Percentiles rank a stretch among this genome's conserved stretches.
These are phyloP conservation scores for Lepidochrysops patricia DNA, from an alignment of 2,888 invertebrate species.

Conservation along the genomic window DNA sequence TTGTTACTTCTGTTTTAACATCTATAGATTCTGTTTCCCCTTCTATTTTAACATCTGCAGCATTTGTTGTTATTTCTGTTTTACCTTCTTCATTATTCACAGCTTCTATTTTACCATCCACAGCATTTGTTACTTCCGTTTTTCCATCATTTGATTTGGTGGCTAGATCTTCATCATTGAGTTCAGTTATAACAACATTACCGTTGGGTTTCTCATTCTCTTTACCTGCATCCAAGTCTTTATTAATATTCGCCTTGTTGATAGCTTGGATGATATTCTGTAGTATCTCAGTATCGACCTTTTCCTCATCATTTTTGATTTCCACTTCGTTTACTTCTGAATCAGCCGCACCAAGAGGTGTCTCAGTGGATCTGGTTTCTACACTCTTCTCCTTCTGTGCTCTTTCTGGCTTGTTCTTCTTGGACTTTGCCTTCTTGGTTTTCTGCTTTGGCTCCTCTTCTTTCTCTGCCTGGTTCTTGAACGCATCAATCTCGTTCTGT, in stretches of 20 bases:
- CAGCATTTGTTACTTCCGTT: not conserved
- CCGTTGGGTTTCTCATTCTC: conserved; percentile 26
- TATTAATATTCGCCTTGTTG: conserved; percentile 47
- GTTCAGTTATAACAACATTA: conserved; percentile 20
- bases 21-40: not conserved
- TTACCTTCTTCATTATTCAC: not conserved
- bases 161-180: conserved; percentile 8
- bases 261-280: conserved; percentile 54
- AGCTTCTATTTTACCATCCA: not conserved
- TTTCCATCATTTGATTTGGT: not conserved
- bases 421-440: conserved; percentile 56
- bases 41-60: not conserved
- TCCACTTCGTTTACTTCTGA: conserved; percentile 17
- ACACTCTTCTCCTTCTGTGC: conserved; percentile 35
- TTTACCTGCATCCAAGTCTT: conserved; percentile 43
- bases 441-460: conserved; percentile 52
- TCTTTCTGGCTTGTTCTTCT: conserved; percentile 48
- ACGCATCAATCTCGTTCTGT: conserved; percentile 70
- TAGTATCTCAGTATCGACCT: conserved; percentile 46
- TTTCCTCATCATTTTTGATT: conserved; percentile 28
- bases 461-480: conserved; percentile 40
- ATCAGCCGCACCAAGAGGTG: not conserved
- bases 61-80: not conserved
- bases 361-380: conserved; percentile 22
- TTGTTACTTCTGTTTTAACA: not conserved